Evolutionary conservation across 2,797 vertebrate species (phyloP).

Genomic region (Luscinia luscinia): DNA sequence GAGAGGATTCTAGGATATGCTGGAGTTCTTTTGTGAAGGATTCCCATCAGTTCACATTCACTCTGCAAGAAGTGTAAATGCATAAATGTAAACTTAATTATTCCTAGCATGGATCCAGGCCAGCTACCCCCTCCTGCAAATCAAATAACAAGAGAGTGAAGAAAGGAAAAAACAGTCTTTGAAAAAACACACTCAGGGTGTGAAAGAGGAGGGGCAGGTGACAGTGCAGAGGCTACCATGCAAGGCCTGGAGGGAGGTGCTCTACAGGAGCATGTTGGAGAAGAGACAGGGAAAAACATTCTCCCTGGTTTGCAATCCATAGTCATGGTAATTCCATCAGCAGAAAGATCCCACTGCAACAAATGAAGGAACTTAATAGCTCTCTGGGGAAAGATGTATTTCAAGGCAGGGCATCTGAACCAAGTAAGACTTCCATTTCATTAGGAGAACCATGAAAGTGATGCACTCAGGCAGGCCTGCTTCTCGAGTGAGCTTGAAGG

Average conservation of each 20-base stretch:
- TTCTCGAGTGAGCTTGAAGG: background rate
- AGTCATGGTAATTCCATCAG: background rate
- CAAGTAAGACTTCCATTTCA: background rate
- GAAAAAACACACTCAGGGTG: background rate
- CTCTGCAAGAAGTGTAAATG: background rate
- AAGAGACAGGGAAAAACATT: background rate
- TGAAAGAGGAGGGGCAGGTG: background rate
- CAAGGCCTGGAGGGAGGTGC: background rate
- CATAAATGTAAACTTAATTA: background rate
- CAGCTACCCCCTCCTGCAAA: background rate
- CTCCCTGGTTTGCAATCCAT: background rate
- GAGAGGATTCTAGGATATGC: background rate
- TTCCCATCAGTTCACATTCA: background rate
- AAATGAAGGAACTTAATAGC: background rate
- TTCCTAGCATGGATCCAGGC: background rate
- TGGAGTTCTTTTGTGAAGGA: background rate
- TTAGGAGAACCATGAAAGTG: background rate
- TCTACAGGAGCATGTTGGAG: fast-evolving
- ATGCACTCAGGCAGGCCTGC: background rate
- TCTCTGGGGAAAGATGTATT: background rate
- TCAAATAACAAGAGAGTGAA: background rate
- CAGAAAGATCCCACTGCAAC: background rate
- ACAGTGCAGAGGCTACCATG: fast-evolving
- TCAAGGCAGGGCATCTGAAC: background rate
- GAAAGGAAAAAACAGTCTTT: background rate